These are phyloP conservation scores for Diadromus collaris DNA, from an alignment of 2,888 invertebrate genomes.

Conservation along the genomic window DNA sequence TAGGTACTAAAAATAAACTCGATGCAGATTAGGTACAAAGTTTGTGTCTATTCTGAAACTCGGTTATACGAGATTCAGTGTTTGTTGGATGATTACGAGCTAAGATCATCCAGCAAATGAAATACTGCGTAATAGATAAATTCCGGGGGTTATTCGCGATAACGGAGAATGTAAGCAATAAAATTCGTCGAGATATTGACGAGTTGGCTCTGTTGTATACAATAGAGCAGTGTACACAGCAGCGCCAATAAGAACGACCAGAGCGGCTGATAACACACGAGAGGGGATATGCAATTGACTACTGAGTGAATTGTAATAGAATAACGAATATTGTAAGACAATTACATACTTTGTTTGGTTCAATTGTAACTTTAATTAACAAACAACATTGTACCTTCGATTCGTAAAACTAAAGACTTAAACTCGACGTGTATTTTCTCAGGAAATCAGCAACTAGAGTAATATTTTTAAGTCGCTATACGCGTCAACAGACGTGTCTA, in stretches of 20 bases:
- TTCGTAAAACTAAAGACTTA: neutral
- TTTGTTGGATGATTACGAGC: neutral
- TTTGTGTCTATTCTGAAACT: neutral
- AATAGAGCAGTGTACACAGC: neutral
- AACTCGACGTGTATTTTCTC: neutral
- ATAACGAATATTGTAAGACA: neutral
- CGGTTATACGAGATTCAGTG: neutral
- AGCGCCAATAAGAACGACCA: neutral
- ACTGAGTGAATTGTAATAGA: neutral
- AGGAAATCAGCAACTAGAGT: neutral
- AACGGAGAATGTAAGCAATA: constrained; percentile 20
- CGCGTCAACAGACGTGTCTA: neutral
- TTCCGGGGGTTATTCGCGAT: neutral
- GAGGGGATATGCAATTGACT: constrained; percentile 1
- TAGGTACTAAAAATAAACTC: too few species aligned
- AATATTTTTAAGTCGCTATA: neutral
- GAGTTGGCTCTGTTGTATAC: neutral
- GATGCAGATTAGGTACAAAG: too few species aligned
- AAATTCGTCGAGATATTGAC: constrained; percentile 24
- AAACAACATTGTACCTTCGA: neutral
- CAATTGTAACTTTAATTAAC: neutral
- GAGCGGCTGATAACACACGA: neutral
- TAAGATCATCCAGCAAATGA: neutral
- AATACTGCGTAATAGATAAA: constrained; percentile 37
- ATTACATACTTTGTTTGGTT: neutral